phyloP scores from a whole-genome alignment of 2,888 invertebrate species.

The Augiades crinisus region DNA sequence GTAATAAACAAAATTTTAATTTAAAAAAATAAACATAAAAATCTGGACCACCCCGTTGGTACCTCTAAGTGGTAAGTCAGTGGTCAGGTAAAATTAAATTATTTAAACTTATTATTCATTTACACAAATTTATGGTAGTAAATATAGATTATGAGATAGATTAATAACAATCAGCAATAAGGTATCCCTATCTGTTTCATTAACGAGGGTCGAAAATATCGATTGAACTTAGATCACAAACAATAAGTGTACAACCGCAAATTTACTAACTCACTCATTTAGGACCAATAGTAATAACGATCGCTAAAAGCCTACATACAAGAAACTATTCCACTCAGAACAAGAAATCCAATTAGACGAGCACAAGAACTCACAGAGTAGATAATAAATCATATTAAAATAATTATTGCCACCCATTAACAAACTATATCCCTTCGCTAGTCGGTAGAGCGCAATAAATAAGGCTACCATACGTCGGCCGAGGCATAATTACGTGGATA shows the following conservation, averaged over 20 bases:
- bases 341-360: conserved; percentile 28
- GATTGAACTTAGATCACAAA: not conserved
- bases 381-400: conserved; percentile 50
- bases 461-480: conserved; percentile 48
- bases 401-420: conserved; percentile 56
- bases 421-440: conserved; percentile 54
- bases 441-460: conserved; percentile 50
- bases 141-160: too few relatives aligned
- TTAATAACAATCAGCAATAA: too few relatives aligned
- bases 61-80: too few relatives aligned
- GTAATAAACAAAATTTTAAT: not conserved
- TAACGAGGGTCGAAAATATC: too few relatives aligned
- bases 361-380: conserved; percentile 28
- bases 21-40: too few relatives aligned
- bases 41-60: too few relatives aligned
- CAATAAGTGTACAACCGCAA: not conserved
- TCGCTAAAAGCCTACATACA: not conserved
- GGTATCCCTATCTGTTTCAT: too few relatives aligned
- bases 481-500: conserved; percentile 70
- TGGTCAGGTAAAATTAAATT: too few relatives aligned
- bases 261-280: not conserved
- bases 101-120: too few relatives aligned
- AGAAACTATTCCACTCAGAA: conserved; percentile 3
- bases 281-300: not conserved
- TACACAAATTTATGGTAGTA: too few relatives aligned